A percentile compares a stretch with the other conserved stretches of the same genome.
phyloP scores from a whole-genome alignment of 2,888 invertebrate genomes.

The Cabera pusaria region DNA sequence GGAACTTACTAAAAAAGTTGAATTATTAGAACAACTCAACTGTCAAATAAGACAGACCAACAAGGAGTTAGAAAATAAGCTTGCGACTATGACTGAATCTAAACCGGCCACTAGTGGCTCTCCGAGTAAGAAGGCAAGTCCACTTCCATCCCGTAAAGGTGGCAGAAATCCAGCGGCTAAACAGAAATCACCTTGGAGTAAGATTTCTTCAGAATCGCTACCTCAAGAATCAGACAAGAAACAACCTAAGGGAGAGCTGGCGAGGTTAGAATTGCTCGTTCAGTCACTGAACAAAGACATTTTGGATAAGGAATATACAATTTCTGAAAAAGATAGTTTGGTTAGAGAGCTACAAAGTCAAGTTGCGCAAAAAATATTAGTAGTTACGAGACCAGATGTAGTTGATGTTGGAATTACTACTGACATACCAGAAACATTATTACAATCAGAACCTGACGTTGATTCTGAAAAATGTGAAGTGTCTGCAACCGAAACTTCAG shows the following conservation, averaged over 20 bases:
- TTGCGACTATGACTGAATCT: slow-evolving; percentile 53
- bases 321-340: slow-evolving; percentile 72
- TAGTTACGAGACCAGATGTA: slow-evolving; percentile 33
- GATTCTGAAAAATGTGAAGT: slow-evolving; percentile 17
- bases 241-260: slow-evolving; percentile 55
- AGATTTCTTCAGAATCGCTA: slow-evolving; percentile 62
- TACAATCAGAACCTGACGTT: slow-evolving; percentile 19
- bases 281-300: slow-evolving; percentile 77
- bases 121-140: slow-evolving; percentile 65
- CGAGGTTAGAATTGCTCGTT: slow-evolving; percentile 63
- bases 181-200: slow-evolving; percentile 74
- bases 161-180: slow-evolving; percentile 68
- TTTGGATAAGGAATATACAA: slow-evolving; percentile 68
- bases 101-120: slow-evolving; percentile 49
- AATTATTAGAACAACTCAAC: slow-evolving; percentile 77
- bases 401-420: slow-evolving; percentile 54
- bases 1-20: slow-evolving; percentile 75
- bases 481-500: slow-evolving; percentile 27
- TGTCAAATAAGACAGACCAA: slow-evolving; percentile 79
- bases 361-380: slow-evolving; percentile 32
- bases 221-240: slow-evolving; percentile 69
- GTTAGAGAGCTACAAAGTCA: slow-evolving; percentile 56
- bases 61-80: slow-evolving; percentile 79
- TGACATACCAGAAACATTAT: slow-evolving; percentile 34
- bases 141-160: slow-evolving; percentile 65